Evolutionary conservation across 2,797 vertebrate species (phyloP), one percentile per base, ranked within the genome.

Genomic region (Eulemur coronatus): DNA sequence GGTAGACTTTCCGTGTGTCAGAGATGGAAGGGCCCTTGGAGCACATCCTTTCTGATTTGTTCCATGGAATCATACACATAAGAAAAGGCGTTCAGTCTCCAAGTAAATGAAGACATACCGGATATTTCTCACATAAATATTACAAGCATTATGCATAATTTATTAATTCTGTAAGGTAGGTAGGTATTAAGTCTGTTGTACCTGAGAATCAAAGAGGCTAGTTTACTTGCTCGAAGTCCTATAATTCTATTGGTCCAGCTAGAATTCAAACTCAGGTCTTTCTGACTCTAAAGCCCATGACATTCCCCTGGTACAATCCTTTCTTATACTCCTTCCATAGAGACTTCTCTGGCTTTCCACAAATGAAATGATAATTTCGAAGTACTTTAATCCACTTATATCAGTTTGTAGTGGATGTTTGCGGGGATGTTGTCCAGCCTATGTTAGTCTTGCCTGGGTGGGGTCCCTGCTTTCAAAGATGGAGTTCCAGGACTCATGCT

Each of bases 401-500:
- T 59, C 5, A 33, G 26, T 59, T 70, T 80, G 57, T 75, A 38
- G 12, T 22, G 30, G 30, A 46, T 3, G 15, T 69, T 26, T 33
- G 5, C 0, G n/a, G 33, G 18, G 9, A 22, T 61, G 1, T n/a
- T 33, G 15, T 52, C 12, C 1, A n/a, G 18, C 0, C 15, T 9
- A 3, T 35, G 14, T 55, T 30, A 35, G 20, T 63, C 28, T 73
- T 61, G 17, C 55, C 28, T 38, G 11, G 12, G 4, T 13, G 15
- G 4, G 48, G 20, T 7, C 22, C 9, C 35, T 18, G 20, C 14
- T 80, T 4, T 85, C 26, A 28, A 30, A 84, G 35, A 15, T 5
- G 4, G 20, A 80, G 2, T 6, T 52, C 22, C 9, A 35, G 18
- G 55, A 43, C 48, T 15, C 20, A n/a, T 11, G 10, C 20, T 30